These are phyloP conservation scores for Drosophila kurseongensis DNA, from an alignment of 1,140 invertebrate genomes.

Conservation along the genomic window DNA sequence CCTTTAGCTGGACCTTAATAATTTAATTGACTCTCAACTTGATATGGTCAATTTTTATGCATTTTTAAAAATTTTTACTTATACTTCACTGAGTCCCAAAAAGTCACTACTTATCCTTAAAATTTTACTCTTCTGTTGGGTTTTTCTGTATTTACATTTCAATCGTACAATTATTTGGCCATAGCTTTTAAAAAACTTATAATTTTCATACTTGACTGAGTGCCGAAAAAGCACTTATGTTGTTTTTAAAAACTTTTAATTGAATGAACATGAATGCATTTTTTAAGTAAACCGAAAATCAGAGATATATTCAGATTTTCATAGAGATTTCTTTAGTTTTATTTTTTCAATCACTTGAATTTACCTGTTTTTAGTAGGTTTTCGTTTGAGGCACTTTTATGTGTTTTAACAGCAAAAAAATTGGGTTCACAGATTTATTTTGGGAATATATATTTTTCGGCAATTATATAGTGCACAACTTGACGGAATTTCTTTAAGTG, in stretches of 20 bases:
- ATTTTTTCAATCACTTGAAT: slow-evolving; percentile 16
- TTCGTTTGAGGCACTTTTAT: slow-evolving; percentile 10
- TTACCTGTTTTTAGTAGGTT: slow-evolving; percentile 38
- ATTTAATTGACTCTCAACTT: slow-evolving; percentile 17
- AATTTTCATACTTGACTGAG: no score
- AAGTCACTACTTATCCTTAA: not conserved
- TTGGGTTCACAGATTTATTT: not conserved
- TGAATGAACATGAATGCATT: not conserved
- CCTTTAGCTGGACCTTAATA: slow-evolving; percentile 19
- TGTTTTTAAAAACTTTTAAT: no score
- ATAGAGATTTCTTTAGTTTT: not conserved
- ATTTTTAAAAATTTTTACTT: not conserved
- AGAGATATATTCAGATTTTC: not conserved
- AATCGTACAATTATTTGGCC: no score
- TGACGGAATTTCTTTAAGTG: not conserved
- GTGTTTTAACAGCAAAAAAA: slow-evolving; percentile 25
- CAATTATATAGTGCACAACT: not conserved
- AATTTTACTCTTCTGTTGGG: not conserved
- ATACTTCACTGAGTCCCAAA: not conserved
- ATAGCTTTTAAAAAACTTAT: no score
- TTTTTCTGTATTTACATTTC: no score
- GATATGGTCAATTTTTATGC: slow-evolving; percentile 4
- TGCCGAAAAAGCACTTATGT: not conserved
- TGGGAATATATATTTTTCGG: not conserved
- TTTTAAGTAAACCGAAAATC: not conserved